A percentile compares a stretch with the other conserved stretches of the same genome.
Evolutionary conservation across 2,888 invertebrate genomes (phyloP).

Genomic region (Panzeria rudis): DNA sequence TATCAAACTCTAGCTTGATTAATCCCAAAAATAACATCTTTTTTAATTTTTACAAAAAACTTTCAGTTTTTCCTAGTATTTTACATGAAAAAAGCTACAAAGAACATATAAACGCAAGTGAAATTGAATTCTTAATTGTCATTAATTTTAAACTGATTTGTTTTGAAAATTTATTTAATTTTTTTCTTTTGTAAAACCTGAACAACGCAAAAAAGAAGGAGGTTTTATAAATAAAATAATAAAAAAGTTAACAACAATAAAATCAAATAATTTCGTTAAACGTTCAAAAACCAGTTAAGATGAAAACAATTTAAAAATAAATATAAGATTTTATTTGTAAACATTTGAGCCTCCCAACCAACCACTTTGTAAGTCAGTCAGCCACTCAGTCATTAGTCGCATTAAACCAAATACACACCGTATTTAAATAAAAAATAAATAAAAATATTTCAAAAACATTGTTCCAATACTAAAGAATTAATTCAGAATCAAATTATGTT

Average conservation of each 20-base stretch:
- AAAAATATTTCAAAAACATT: conserved; percentile 21
- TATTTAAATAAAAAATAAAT: background rate
- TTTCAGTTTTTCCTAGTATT: too few relatives aligned
- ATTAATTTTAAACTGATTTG: background rate
- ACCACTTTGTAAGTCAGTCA: conserved; percentile 47
- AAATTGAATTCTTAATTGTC: background rate
- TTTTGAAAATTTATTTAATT: background rate
- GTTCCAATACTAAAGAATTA: conserved; percentile 26
- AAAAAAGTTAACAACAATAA: background rate
- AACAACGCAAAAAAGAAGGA: background rate
- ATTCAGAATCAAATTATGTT: conserved; percentile 8
- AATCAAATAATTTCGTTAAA: conserved; percentile 4
- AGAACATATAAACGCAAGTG: too few relatives aligned
- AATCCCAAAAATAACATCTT: too few relatives aligned
- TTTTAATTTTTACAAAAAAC: too few relatives aligned
- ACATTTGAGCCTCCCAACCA: conserved; percentile 15
- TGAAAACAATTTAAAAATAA: background rate
- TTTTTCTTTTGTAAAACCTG: background rate
- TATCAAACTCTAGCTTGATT: too few relatives aligned
- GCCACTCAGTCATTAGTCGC: conserved; percentile 51
- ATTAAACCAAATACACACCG: conserved; percentile 6
- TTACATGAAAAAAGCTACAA: too few relatives aligned
- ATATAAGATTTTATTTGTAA: conserved; percentile 1
- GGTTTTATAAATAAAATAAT: conserved; percentile 12
- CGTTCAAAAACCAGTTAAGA: conserved; percentile 32